These are phyloP conservation scores for Rhinatrema bivittatum DNA, from an alignment of 2,797 vertebrate genomes.

Conservation along the genomic window DNA sequence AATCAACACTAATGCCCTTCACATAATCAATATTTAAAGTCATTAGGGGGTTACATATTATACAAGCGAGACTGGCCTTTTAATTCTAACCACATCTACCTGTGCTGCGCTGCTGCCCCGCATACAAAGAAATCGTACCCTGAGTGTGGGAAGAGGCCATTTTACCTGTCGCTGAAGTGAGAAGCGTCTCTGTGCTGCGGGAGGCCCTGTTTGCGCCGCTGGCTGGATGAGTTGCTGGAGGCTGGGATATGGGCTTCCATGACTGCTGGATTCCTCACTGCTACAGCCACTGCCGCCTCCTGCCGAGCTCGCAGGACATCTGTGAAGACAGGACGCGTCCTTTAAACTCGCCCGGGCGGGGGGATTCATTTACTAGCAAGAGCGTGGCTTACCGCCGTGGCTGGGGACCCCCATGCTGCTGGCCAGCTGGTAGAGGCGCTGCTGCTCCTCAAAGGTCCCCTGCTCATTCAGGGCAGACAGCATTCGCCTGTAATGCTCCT, in stretches of 20 bases:
- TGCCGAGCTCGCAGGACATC: slow-evolving; percentile 83
- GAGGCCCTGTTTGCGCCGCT: slow-evolving; percentile 87
- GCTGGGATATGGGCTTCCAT: slow-evolving; percentile 85
- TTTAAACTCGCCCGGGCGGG: background rate
- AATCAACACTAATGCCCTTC: slow-evolving; percentile 91
- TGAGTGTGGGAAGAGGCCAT: too few species aligned
- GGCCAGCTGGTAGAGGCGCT: slow-evolving; percentile 87
- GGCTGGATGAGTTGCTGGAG: slow-evolving; percentile 74
- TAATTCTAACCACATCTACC: slow-evolving; percentile 43
- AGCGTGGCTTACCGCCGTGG: slow-evolving; percentile 57
- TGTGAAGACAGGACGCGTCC: slow-evolving; percentile 26
- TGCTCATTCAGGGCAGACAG: slow-evolving; percentile 88
- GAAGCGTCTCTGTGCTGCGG: slow-evolving; percentile 80
- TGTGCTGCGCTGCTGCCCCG: background rate
- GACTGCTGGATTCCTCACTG: slow-evolving; percentile 65
- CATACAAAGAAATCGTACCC: too few species aligned
- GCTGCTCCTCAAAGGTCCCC: slow-evolving; percentile 85
- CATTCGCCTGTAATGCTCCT: slow-evolving; percentile 92
- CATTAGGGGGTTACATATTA: slow-evolving; percentile 79
- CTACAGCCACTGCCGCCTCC: slow-evolving; percentile 69
- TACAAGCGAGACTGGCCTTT: slow-evolving; percentile 47
- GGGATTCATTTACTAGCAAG: rapidly evolving
- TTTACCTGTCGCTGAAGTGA: slow-evolving; percentile 85
- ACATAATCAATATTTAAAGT: slow-evolving; percentile 91
- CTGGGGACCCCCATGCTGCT: slow-evolving; percentile 83